Percentiles rank a stretch among this genome's conserved stretches.
phyloP scores from a whole-genome alignment of 2,888 invertebrate genomes.

The Volucella inflata region DNA sequence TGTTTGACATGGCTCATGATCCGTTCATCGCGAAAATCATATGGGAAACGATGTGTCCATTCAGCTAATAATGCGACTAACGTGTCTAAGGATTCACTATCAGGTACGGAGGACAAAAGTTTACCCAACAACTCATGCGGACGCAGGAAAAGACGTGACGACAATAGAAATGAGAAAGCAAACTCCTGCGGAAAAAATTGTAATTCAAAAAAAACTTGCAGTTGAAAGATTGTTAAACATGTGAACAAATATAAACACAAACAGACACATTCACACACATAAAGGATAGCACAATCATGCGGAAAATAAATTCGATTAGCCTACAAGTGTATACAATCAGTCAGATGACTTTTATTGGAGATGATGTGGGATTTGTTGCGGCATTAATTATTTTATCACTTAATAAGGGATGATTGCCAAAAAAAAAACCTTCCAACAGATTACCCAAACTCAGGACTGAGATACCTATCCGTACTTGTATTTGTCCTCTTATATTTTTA shows the following conservation, averaged over 20 bases:
- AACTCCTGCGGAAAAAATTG: constrained; percentile 80
- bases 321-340: constrained; percentile 45
- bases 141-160: constrained; percentile 83
- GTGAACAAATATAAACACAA: constrained; percentile 16
- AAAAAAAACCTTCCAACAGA: constrained; percentile 56
- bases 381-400: constrained; percentile 79
- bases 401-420: constrained; percentile 70
- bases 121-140: constrained; percentile 83
- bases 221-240: constrained; percentile 29
- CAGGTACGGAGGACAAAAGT: constrained; percentile 83
- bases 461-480: background rate
- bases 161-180: constrained; percentile 83
- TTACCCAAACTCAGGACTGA: constrained; percentile 38
- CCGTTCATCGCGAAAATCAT: constrained; percentile 84
- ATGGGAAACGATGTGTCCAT: constrained; percentile 84
- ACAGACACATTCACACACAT: background rate
- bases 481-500: too few relatives aligned
- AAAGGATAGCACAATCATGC: background rate
- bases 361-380: constrained; percentile 75
- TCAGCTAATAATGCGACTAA: constrained; percentile 82
- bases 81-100: constrained; percentile 82
- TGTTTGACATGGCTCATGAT: constrained; percentile 84
- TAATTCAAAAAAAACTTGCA: constrained; percentile 24
- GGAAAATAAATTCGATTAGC: constrained; percentile 63
- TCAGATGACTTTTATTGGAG: constrained; percentile 56